Percentiles rank a stretch among this genome's conserved stretches.
Conservation (phyloP, 1,140 invertebrate genomes). For the Geopemphigus sp. region DNA sequence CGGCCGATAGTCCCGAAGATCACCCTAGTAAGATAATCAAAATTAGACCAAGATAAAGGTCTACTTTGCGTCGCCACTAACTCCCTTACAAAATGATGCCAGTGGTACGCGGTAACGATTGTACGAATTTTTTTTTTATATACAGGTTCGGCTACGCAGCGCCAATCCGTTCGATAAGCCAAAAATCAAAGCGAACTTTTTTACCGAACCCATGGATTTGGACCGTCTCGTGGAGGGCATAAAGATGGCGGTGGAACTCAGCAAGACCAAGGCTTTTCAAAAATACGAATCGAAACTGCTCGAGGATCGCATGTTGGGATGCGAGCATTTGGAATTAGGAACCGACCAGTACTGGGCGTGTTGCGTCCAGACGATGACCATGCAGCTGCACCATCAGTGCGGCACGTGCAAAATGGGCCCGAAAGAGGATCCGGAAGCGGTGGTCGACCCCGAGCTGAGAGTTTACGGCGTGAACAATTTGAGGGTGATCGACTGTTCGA, state of each 20-base stretch:
- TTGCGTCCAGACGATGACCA: conserved; percentile 64
- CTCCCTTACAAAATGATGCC: too few species aligned
- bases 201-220: conserved; percentile 67
- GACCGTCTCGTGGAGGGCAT: conserved; percentile 69
- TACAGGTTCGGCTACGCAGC: conserved; percentile 62
- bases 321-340: conserved; percentile 61
- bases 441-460: conserved; percentile 57
- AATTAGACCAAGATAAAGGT: too few species aligned
- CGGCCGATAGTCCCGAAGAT: too few species aligned
- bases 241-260: conserved; percentile 57
- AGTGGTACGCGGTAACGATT: too few species aligned
- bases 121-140: background rate
- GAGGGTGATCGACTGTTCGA: conserved; percentile 56
- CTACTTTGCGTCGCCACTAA: too few species aligned
- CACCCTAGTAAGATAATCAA: too few species aligned
- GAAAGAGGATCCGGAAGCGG: conserved; percentile 55
- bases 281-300: conserved; percentile 62
- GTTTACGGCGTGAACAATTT: conserved; percentile 55
- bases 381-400: conserved; percentile 73
- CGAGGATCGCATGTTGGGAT: conserved; percentile 65
- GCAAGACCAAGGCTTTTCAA: conserved; percentile 54
- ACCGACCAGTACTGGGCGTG: conserved; percentile 75
- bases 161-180: conserved; percentile 72
- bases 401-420: conserved; percentile 65
- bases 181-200: conserved; percentile 75